Evolutionary conservation across 1,140 invertebrate genomes (phyloP), one percentile per base, ranked within the genome.

Genomic region (Diplogasteroides magnus): DNA sequence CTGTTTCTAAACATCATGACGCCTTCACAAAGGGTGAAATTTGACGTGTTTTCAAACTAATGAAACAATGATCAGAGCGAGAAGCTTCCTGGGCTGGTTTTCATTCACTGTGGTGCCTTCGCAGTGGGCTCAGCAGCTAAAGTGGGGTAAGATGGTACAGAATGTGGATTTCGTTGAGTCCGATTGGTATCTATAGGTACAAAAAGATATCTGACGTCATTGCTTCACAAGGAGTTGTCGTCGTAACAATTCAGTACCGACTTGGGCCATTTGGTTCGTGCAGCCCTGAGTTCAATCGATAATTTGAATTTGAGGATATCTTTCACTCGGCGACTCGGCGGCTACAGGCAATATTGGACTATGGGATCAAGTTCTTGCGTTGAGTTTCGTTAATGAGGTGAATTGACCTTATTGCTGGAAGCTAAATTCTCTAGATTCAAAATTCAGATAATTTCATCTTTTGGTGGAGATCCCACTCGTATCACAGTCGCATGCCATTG

Each of bases 401-500:
- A 19, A 48, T 11, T 48, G 37, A 6, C 37, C 37, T 48, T n/a
- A n/a, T n/a, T 48, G 37, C 37, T 48, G 6, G 19, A 48, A 48
- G 6, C 37, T 48, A 48, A 19, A 19, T 19, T 6, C 37, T n/a
- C 6, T 48, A 48, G 6, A 48, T 19, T 48, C 37, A 48, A 6
- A 48, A 48, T 48, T 55, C 48, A 65, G 64, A 13, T 68, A 1
- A 58, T 72, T 19, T 61, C 57, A 0, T 15, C 55, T 28, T 83
- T 83, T 58, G 82, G 82, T 14, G 82, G 82, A 13, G 74, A 83
- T 61, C 66, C 79, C 6, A 87, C 92, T 75, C 64, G 61, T 29
- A 73, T 87, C 3, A 87, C 86, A 13, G 68, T 87, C 26, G 84
- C 86, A 68, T 86, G 86, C 6, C 71, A 83, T 55, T 72, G 91